phyloP scores from a whole-genome alignment of 1,140 invertebrate species.

The Drosophila watanabei region DNA sequence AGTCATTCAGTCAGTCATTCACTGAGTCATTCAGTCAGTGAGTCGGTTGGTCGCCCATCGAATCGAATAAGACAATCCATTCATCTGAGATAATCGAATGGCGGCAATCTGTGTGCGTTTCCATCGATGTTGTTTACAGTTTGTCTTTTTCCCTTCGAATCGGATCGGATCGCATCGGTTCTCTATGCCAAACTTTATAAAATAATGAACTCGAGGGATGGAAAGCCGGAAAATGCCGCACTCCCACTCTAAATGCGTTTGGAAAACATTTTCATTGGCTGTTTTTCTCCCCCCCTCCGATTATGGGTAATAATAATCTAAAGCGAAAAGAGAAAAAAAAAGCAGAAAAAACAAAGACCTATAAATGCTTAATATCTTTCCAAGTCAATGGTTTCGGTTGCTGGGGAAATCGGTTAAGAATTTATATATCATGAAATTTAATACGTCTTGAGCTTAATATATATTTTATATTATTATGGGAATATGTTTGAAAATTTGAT shows the following conservation, averaged over 20 bases:
- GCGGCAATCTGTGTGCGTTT: slow-evolving; percentile 39
- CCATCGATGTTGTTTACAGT: slow-evolving; percentile 42
- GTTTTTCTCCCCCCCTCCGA: neutral
- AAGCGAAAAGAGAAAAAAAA: neutral
- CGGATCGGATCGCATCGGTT: slow-evolving; percentile 9
- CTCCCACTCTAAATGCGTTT: slow-evolving; percentile 3
- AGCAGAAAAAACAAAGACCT: neutral
- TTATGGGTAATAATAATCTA: slow-evolving; percentile 21
- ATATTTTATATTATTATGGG: neutral
- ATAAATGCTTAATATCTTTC: slow-evolving; percentile 13
- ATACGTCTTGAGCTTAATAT: neutral
- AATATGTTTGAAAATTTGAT: neutral
- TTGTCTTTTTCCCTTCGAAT: slow-evolving; percentile 11
- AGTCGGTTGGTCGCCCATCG: slow-evolving; percentile 50
- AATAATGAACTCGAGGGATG: slow-evolving; percentile 35
- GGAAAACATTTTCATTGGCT: slow-evolving; percentile 25
- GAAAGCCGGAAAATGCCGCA: slow-evolving; percentile 8
- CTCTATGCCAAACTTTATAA: slow-evolving; percentile 39
- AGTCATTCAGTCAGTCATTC: slow-evolving; percentile 3
- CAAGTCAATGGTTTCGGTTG: slow-evolving; percentile 10
- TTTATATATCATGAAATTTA: neutral
- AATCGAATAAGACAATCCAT: slow-evolving; percentile 81
- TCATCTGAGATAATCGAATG: slow-evolving; percentile 79
- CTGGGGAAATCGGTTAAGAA: neutral
- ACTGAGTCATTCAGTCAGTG: slow-evolving; percentile 9